A percentile compares a stretch with the other conserved stretches of the same genome.
Conservation (phyloP, 2,797 vertebrate species). For the Propithecus deckenii region DNA sequence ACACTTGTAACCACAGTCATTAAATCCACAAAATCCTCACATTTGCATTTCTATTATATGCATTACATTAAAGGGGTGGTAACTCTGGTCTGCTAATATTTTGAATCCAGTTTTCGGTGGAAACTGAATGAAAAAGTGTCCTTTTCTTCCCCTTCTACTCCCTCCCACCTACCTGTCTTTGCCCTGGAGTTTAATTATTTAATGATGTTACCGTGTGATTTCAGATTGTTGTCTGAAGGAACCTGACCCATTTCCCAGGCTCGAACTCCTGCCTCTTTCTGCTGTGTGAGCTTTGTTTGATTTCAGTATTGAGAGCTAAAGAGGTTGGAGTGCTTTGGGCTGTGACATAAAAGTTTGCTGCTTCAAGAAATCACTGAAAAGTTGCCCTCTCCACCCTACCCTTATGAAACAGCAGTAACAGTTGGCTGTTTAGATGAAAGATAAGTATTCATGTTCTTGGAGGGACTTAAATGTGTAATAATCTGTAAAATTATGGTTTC, state of each 20-base stretch:
- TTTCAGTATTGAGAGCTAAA: background rate
- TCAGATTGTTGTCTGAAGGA: background rate
- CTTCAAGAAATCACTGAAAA: background rate
- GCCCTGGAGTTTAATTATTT: background rate
- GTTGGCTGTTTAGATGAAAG: background rate
- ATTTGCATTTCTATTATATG: slow-evolving; percentile 29
- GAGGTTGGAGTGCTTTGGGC: background rate
- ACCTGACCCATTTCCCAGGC: background rate
- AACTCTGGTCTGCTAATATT: background rate
- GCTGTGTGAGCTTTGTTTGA: slow-evolving; percentile 6
- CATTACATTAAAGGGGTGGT: background rate
- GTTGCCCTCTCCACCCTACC: background rate
- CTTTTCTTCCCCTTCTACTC: background rate
- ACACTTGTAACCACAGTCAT: slow-evolving; percentile 45
- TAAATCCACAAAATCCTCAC: slow-evolving; percentile 26
- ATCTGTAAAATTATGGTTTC: slow-evolving; percentile 25
- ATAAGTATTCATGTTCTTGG: background rate
- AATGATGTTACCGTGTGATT: slow-evolving; percentile 22
- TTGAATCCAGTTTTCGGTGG: background rate
- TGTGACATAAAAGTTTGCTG: background rate
- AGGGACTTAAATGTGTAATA: slow-evolving; percentile 2
- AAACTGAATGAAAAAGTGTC: background rate
- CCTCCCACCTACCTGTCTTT: background rate
- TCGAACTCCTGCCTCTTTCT: background rate
- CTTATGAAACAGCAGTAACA: background rate